These are phyloP conservation scores for Bucco capensis DNA, from an alignment of 2,113 vertebrate genomes.

Conservation along the genomic window DNA sequence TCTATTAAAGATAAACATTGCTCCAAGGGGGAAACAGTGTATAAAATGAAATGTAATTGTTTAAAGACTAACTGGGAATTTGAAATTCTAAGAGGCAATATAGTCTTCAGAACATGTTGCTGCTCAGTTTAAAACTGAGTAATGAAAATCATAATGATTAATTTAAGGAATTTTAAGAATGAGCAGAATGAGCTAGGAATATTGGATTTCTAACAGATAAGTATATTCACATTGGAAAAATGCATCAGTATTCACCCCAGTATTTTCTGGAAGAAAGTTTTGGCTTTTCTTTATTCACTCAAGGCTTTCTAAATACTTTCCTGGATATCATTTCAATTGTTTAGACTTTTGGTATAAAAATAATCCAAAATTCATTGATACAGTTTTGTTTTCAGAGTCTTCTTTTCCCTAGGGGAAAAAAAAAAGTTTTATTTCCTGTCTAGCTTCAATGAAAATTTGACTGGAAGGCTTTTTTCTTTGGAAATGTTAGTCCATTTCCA, in stretches of 20 bases:
- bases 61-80: neutral
- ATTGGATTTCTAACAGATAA: neutral
- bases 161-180: conserved; percentile 11
- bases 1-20: neutral
- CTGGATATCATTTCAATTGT: neutral
- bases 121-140: neutral
- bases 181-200: neutral
- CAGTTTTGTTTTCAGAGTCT: conserved; percentile 1
- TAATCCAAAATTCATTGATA: neutral
- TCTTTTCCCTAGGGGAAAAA: neutral
- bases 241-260: neutral
- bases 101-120: neutral
- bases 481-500: neutral
- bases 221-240: neutral
- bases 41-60: neutral
- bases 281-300: neutral
- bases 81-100: neutral
- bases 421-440: neutral
- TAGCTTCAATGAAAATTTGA: conserved; percentile 12
- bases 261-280: neutral
- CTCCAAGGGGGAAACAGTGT: neutral
- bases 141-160: neutral
- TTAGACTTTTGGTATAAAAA: conserved; percentile 2
- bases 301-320: neutral
- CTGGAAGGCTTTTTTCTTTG: neutral